These are phyloP conservation scores for Mustela nigripes DNA, from an alignment of 2,113 vertebrate species.

Conservation along the genomic window DNA sequence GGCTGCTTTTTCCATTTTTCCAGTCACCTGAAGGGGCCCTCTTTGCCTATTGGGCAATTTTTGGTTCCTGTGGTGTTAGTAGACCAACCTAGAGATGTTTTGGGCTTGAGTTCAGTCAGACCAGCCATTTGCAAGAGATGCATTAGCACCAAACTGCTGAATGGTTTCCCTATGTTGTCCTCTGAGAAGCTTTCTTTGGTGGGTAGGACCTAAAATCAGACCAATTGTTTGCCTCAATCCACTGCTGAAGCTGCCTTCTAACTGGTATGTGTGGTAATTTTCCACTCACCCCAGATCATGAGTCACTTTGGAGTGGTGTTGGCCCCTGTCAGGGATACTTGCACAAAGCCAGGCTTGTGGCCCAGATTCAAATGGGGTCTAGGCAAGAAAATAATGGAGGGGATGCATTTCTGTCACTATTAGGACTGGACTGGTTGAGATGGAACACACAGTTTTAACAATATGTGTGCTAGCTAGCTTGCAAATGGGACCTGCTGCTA, in stretches of 20 bases:
- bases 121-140: neutral
- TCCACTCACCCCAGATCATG: neutral
- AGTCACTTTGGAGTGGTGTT: neutral
- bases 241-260: neutral
- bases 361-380: neutral
- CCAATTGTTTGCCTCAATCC: neutral
- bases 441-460: neutral
- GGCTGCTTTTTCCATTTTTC: neutral
- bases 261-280: neutral
- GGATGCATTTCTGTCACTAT: neutral
- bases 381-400: neutral
- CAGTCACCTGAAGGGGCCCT: neutral
- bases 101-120: neutral
- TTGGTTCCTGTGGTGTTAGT: neutral
- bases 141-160: neutral
- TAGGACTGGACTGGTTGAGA: neutral
- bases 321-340: neutral
- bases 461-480: neutral
- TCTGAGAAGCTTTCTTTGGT: neutral
- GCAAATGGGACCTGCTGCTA: neutral
- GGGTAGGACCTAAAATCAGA: neutral
- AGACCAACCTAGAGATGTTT: neutral
- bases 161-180: neutral
- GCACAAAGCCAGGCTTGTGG: neutral
- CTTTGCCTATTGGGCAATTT: neutral